Evolutionary conservation across 2,888 invertebrate genomes (phyloP).

Genomic region (Lasiommata megera): DNA sequence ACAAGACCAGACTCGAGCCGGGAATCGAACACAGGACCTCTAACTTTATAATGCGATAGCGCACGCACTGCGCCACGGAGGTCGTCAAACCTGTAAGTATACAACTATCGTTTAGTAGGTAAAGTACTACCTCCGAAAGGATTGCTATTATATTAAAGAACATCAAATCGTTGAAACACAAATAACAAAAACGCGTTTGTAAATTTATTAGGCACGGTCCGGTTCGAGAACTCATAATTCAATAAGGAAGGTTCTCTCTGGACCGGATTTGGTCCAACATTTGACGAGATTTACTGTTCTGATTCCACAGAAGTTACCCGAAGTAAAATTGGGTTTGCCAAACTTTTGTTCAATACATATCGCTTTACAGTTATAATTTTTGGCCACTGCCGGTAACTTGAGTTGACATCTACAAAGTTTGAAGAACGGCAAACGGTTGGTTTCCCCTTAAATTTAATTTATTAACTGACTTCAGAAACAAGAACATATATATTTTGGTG

Average conservation of each 20-base stretch:
- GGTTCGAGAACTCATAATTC: slow-evolving; percentile 43
- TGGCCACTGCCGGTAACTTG: neutral
- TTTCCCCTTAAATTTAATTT: neutral
- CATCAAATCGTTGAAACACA: slow-evolving; percentile 5
- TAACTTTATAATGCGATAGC: too few species aligned
- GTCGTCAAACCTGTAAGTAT: too few species aligned
- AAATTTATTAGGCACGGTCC: slow-evolving; percentile 21
- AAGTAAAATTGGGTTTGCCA: slow-evolving; percentile 69
- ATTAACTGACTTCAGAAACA: neutral
- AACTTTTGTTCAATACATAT: slow-evolving; percentile 49
- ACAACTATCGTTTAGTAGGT: too few species aligned
- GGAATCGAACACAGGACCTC: too few species aligned
- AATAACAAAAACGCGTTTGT: slow-evolving; percentile 17
- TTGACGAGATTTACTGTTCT: slow-evolving; percentile 71
- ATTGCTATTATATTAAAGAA: neutral
- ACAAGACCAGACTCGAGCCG: too few species aligned
- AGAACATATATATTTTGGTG: neutral
- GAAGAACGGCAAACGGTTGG: neutral
- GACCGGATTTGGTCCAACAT: slow-evolving; percentile 44
- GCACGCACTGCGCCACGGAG: too few species aligned
- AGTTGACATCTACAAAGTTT: slow-evolving; percentile 17
- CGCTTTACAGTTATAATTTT: slow-evolving; percentile 16
- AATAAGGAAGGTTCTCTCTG: slow-evolving; percentile 52
- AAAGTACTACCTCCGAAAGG: neutral
- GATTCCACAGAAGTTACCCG: slow-evolving; percentile 66